A percentile compares a stretch with the other conserved stretches of the same genome.
Conservation (phyloP, 2,888 invertebrate species). For the Hyposoter dolosus region DNA sequence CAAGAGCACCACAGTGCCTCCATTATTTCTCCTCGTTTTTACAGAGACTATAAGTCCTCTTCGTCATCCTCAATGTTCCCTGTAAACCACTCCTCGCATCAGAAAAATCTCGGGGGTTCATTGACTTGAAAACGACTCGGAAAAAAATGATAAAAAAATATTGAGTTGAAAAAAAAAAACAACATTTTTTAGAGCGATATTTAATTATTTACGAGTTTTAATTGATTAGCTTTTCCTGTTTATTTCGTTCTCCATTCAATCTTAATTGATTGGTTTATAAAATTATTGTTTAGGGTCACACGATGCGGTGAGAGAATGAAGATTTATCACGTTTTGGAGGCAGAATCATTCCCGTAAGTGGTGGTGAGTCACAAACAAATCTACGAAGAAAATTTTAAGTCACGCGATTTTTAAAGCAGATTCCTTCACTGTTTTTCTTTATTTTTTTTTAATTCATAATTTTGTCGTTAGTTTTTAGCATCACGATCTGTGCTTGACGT, state of each 20-base stretch:
- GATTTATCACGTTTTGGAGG: slow-evolving; percentile 46
- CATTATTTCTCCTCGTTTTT: slow-evolving; percentile 47
- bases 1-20: slow-evolving; percentile 15
- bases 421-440: not conserved
- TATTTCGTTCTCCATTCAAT: slow-evolving; percentile 15
- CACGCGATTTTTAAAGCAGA: slow-evolving; percentile 9
- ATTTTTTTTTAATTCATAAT: not conserved
- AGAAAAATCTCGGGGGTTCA: slow-evolving; percentile 31
- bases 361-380: slow-evolving; percentile 31
- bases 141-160: not conserved
- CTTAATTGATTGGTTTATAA: slow-evolving; percentile 21
- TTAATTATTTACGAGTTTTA: not conserved
- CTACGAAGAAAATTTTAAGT: slow-evolving; percentile 7
- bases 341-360: slow-evolving; percentile 43
- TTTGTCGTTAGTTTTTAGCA: slow-evolving; percentile 19
- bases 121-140: not conserved
- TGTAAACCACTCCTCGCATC: slow-evolving; percentile 38
- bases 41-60: slow-evolving; percentile 35
- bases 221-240: slow-evolving; percentile 19
- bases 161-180: slow-evolving; percentile 13
- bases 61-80: slow-evolving; percentile 43
- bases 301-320: slow-evolving; percentile 56
- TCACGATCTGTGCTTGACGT: slow-evolving; percentile 53
- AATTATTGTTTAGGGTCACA: slow-evolving; percentile 34
- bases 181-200: slow-evolving; percentile 10